Conservation (phyloP, 2,888 invertebrate genomes). For the Corythucha ciliata region DNA sequence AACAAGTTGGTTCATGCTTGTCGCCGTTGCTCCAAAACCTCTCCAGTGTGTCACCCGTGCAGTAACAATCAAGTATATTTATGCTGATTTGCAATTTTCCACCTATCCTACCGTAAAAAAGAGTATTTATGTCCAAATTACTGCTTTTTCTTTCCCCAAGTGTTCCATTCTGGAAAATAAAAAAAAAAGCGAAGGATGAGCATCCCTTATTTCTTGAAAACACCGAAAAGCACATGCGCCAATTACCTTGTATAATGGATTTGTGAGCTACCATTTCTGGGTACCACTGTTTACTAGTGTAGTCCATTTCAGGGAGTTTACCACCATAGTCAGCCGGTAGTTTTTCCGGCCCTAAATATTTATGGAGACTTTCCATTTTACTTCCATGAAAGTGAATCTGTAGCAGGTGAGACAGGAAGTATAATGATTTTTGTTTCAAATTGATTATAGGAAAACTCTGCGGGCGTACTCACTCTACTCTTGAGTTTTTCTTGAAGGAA, state of each 20-base stretch:
- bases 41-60: no score
- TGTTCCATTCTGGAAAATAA: constrained; percentile 29
- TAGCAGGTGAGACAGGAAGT: constrained; percentile 35
- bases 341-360: constrained; percentile 55
- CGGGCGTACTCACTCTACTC: constrained; percentile 62
- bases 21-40: no score
- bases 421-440: background rate
- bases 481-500: constrained; percentile 69
- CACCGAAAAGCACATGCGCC: background rate
- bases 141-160: constrained; percentile 26
- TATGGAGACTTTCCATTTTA: constrained; percentile 68
- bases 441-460: no score
- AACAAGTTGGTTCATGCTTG: no score
- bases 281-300: constrained; percentile 68
- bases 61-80: no score
- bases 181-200: background rate
- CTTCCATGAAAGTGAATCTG: constrained; percentile 76
- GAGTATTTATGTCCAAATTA: background rate
- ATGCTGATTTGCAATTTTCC: no score
- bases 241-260: constrained; percentile 50
- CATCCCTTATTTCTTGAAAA: no score
- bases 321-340: constrained; percentile 72
- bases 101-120: no score
- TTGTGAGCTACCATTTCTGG: constrained; percentile 55
- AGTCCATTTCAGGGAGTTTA: constrained; percentile 60